Percentiles rank a stretch among this genome's conserved stretches.
phyloP scores from a whole-genome alignment of 2,113 vertebrate species.

The Craseonycteris thonglongyai region DNA sequence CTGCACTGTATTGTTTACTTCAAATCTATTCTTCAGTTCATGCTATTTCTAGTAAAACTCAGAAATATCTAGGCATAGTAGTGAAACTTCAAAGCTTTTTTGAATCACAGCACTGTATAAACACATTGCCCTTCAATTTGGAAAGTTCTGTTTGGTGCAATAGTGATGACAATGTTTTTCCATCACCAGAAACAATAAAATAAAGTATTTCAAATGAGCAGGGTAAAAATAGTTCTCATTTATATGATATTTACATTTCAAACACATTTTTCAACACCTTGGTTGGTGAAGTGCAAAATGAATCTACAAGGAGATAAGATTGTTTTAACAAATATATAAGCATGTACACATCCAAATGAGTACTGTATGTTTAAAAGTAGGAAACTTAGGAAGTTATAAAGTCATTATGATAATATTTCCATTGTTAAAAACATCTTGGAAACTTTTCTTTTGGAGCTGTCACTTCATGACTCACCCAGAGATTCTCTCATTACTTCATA shows the following conservation, averaged over 20 bases:
- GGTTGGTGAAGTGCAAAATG: constrained; percentile 5
- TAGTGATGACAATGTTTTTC: background rate
- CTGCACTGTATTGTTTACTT: background rate
- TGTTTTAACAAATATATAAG: constrained; percentile 21
- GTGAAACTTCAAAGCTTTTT: background rate
- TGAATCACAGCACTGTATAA: background rate
- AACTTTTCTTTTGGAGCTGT: background rate
- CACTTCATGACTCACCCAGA: background rate
- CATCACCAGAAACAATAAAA: background rate
- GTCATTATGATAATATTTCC: background rate
- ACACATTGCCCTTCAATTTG: background rate
- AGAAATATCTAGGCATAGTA: background rate
- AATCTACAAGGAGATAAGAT: background rate
- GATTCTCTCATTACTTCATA: constrained; percentile 30
- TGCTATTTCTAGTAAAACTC: background rate
- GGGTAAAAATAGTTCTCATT: background rate
- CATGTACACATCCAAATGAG: background rate
- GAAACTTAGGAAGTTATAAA: constrained; percentile 23
- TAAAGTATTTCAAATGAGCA: background rate
- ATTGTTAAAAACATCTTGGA: background rate
- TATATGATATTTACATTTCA: constrained; percentile 6
- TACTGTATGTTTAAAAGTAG: background rate
- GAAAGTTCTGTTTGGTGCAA: background rate
- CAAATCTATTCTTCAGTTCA: background rate
- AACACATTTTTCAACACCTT: background rate